These are phyloP conservation scores for Siniperca scherzeri DNA, from an alignment of 2,797 vertebrate genomes.

Conservation along the genomic window DNA sequence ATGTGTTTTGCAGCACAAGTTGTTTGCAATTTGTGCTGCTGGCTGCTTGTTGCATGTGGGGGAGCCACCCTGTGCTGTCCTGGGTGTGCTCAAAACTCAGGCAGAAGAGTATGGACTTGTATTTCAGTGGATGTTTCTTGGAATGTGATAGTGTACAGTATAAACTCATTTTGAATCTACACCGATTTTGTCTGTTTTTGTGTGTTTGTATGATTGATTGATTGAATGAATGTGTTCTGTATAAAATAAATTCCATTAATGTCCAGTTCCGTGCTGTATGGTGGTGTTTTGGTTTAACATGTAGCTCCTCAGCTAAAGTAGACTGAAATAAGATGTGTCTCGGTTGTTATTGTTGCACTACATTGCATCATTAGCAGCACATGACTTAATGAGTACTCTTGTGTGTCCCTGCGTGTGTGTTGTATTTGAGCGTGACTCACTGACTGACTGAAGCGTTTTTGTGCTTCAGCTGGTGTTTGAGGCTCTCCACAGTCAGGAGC, in stretches of 20 bases:
- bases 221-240: background rate
- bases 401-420: slow-evolving; percentile 27
- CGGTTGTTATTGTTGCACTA: slow-evolving; percentile 57
- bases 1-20: background rate
- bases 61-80: background rate
- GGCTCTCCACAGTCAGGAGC: slow-evolving; percentile 98
- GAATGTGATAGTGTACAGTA: background rate
- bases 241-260: slow-evolving; percentile 11
- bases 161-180: background rate
- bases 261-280: slow-evolving; percentile 3
- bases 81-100: background rate
- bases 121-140: background rate
- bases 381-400: slow-evolving; percentile 55
- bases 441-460: slow-evolving; percentile 56
- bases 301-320: slow-evolving; percentile 1
- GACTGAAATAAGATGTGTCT: slow-evolving; percentile 39
- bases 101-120: background rate
- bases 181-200: background rate
- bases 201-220: background rate
- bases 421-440: slow-evolving; percentile 54
- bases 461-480: slow-evolving; percentile 95
- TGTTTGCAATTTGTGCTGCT: slow-evolving; percentile 18
- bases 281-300: slow-evolving; percentile 22
- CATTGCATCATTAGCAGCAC: slow-evolving; percentile 65
- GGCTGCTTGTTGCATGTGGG: slow-evolving; percentile 18